Evolutionary conservation across 2,888 invertebrate species (phyloP), one percentile per base, ranked within the genome.

Genomic region (Drosophila percnosoma): DNA sequence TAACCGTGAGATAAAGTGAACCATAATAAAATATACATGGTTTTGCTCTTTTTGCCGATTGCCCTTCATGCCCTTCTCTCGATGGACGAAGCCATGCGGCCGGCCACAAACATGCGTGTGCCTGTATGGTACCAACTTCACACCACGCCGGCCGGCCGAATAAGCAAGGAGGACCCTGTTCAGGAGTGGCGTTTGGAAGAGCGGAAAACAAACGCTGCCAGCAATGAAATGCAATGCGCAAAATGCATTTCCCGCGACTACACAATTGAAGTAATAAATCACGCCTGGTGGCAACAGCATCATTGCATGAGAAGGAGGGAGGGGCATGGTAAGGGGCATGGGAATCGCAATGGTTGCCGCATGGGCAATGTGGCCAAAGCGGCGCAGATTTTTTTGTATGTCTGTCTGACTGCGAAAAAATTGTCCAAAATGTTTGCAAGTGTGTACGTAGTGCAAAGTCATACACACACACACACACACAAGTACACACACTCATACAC

Each of bases 241-340:
- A 85, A 85, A 85, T 87, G 85, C 83, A 89, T 89, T 85, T 87
- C 80, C 79, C 80, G 85, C 87, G 82, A 89, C 85, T 89, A 87
- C 80, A 87, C 89, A 87, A 87, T 87, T 87, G 87, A 89, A 87
- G 83, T 87, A 87, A 87, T 87, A 87, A 89, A 87, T 87, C 87
- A 87, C 82, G 83, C 51, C 55, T 64, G 75, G 64, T 53, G 73
- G 71, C 58, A 70, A 70, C 68, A 57, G 51, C 49, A 36, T 45
- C 15, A 42, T 38, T 29, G 13, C 38, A 38, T 1, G 18, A 29
- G n/a, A 13, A 5, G 27, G 5, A n/a, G 11, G 10, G 4, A 3
- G 33, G 36, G 40, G 40, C 8, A 13, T 38, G 10, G 18, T 61
- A 49, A 49, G 33, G 33, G 40, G 40, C 8, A 13, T 38, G 10